Base-by-base conservation (phyloP, 2,113 vertebrate species). In the Cyphomyrus discorhynchus region DNA sequence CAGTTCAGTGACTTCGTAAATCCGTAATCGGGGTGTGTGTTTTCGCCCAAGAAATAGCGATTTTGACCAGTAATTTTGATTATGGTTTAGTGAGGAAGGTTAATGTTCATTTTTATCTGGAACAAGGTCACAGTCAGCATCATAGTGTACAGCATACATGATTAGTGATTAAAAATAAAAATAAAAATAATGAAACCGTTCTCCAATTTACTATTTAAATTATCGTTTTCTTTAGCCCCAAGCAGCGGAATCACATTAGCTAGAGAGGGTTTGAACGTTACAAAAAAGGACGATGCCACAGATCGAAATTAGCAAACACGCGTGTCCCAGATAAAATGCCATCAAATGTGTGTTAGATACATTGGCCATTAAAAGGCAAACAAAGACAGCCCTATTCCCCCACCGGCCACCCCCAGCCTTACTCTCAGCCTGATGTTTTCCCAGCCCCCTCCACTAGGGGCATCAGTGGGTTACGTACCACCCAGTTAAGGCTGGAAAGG, bases 191-290 rank as follows among this genome's bases (percentile, higher is more conserved):
- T 92, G 91, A 93, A 92, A 89, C 52, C 90, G 82, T 82, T 90
- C 91, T 92, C 56, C 56, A 88, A 88, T 92, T 90, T 86, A 82
- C 42, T 87, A 11, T 80, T 88, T 92, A 91, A 87, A 88, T 91
- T 92, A 93, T 93, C 93, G 91, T 91, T 90, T 91, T 88, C 90
- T 62, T 50, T 93, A 90, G 95, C 94, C 94, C 91, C 91, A 83
- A 94, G 95, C 94, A 0, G 31, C 77, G 83, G 92, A 93, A 92
- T 91, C 90, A 52, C 92, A 95, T 95, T 95, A 95, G 93, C 89
- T 89, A 90, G 91, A 94, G 90, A 91, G 92, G 92, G 92, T 94
- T 94, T 93, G 91, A 94, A 94, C 88, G 87, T 86, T 90, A 90
- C 89, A 92, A 91, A 86, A 50, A 62, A 91, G 80, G 89, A 90